Conservation (phyloP, 2,113 vertebrate species). For the Limnothrissa miodon region DNA sequence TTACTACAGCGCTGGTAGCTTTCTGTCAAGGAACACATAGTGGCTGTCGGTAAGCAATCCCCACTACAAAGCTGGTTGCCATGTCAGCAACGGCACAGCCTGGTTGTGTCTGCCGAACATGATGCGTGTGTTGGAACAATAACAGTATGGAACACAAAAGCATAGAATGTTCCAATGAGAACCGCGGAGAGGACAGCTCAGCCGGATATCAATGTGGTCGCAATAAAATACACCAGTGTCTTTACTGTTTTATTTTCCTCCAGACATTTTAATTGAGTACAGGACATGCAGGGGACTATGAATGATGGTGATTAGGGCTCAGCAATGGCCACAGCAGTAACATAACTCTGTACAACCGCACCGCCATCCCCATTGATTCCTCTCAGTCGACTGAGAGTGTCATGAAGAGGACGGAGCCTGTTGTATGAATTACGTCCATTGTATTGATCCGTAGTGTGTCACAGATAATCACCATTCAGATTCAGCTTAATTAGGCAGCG, state of each 20-base stretch:
- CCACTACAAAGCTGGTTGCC: not conserved
- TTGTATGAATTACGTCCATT: constrained; percentile 33
- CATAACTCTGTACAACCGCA: not conserved
- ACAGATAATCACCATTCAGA: constrained; percentile 28
- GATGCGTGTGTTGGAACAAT: not conserved
- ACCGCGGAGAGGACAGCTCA: not conserved
- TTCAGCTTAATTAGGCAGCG: constrained; percentile 34
- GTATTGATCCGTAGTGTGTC: constrained; percentile 31
- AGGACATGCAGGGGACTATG: not conserved
- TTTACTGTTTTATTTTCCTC: too few relatives aligned
- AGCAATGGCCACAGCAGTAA: not conserved
- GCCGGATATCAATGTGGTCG: not conserved
- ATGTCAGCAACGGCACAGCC: not conserved
- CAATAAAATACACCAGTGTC: not conserved
- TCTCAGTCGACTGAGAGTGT: not conserved
- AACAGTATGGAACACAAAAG: not conserved
- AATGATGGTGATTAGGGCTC: not conserved
- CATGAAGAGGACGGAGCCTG: not conserved
- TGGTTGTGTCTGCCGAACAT: not conserved
- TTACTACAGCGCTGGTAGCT: not conserved
- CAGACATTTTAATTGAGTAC: not conserved
- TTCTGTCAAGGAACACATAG: not conserved
- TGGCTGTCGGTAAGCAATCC: not conserved
- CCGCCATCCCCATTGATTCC: constrained; percentile 19
- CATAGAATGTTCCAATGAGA: not conserved